Evolutionary conservation across 2,797 vertebrate species (phyloP), one percentile per base, ranked within the genome.

Genomic region (Anguilla obscura): DNA sequence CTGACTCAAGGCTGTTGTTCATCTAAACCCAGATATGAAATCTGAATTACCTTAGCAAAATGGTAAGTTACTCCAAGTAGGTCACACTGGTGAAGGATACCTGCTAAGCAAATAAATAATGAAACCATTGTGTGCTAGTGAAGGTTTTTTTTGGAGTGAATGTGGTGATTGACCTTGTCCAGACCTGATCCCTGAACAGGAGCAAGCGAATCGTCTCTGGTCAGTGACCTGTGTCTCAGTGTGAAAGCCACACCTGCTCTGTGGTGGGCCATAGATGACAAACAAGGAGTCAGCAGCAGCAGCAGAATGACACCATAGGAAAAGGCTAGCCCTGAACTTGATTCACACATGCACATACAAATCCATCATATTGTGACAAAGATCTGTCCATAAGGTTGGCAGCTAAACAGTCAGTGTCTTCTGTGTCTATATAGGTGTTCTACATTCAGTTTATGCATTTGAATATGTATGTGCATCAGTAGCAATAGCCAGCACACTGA

Each of bases 361-460:
- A 74, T 74, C 3, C 14, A 12, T 30, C 80, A 52, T 40, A 93
- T 94, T 93, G 90, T 91, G 92, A 90, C 89, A 86, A 88, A 85
- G 76, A 86, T 89, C 93, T 93, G 93, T 90, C 90, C 87, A 40
- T 12, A 88, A 88, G 89, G 94, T 95, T 92, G 93, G 24, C 8
- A n/a, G 24, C n/a, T 27, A n/a, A 24, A n/a, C 93, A 93, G 87
- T 93, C 93, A 92, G 91, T 24, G 45, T 89, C 89, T 88, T 79
- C 89, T 91, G 87, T 88, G 80, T 89, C 89, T 90, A 88, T 91
- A 91, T 27, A 90, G 93, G 91, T 90, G 86, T 88, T 91, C 90
- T 45, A 7, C 33, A 69, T 69, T 69, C n/a, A 27, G 24, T 69
- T 27, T 27, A n/a, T 69, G 63, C 6, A 69, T 69, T 69, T 9